Evolutionary conservation across 23 tunicate genomes (phyloP).

Genomic region (Halocynthia aurantium): DNA sequence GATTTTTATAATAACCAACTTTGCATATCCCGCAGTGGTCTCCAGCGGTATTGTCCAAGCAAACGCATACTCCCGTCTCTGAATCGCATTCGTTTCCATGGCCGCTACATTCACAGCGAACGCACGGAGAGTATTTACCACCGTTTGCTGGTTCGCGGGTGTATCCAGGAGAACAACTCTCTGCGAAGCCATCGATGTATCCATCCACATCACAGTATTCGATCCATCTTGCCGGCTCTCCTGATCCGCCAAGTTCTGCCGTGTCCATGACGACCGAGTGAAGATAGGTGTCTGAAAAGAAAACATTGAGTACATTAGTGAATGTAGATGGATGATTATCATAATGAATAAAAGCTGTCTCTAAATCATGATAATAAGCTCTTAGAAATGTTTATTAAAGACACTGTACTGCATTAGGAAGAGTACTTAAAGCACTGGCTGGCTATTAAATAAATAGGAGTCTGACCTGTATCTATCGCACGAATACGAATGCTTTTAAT

Average conservation of each 20-base stretch:
- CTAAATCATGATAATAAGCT: too few species aligned
- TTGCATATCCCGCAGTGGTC: slow-evolving; percentile 86
- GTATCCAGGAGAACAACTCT: slow-evolving; percentile 63
- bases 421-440: too few species aligned
- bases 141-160: slow-evolving; percentile 92
- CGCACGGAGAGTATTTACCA: slow-evolving; percentile 60
- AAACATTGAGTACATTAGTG: not conserved
- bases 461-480: slow-evolving; percentile 36
- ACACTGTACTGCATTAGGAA: too few species aligned
- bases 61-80: slow-evolving; percentile 78
- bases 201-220: slow-evolving; percentile 49
- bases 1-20: slow-evolving; percentile 66
- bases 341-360: too few species aligned
- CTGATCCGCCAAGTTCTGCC: slow-evolving; percentile 57
- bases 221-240: slow-evolving; percentile 85
- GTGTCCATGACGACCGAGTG: slow-evolving; percentile 58
- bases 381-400: too few species aligned
- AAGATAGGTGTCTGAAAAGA: slow-evolving; percentile 36
- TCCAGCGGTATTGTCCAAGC: slow-evolving; percentile 89
- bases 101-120: slow-evolving; percentile 79
- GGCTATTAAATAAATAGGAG: too few species aligned
- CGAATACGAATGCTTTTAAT: slow-evolving; percentile 55
- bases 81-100: slow-evolving; percentile 73
- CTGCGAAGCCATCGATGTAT: slow-evolving; percentile 37
- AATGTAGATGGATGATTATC: too few species aligned